Evolutionary conservation across 2,113 vertebrate genomes (phyloP).

Genomic region (Spilogale gracilis): DNA sequence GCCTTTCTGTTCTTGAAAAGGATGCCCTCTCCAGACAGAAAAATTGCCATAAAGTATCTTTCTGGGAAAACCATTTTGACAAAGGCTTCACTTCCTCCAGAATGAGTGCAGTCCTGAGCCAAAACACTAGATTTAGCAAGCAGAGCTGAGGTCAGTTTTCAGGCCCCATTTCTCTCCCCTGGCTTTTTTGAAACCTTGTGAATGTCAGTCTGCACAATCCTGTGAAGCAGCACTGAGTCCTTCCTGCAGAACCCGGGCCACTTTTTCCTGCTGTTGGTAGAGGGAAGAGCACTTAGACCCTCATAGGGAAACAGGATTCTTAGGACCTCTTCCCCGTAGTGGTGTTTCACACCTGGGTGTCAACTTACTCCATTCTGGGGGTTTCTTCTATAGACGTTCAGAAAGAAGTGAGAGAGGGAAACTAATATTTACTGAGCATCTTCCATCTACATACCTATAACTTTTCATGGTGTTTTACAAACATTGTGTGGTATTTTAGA

Average conservation of each 20-base stretch:
- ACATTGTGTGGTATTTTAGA: background rate
- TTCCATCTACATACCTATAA: background rate
- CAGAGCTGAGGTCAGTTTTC: background rate
- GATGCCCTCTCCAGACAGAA: background rate
- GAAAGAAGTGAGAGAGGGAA: background rate
- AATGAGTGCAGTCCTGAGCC: background rate
- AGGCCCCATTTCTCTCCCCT: background rate
- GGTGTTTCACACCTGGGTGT: background rate
- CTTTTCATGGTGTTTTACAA: background rate
- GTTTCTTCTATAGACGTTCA: background rate
- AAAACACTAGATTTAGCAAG: background rate
- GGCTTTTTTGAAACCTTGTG: background rate
- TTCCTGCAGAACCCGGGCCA: background rate
- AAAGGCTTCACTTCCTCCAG: background rate
- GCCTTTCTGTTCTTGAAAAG: background rate
- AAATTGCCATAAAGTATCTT: background rate
- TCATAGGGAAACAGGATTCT: background rate
- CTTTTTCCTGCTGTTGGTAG: background rate
- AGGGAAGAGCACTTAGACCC: background rate
- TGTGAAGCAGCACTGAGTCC: background rate
- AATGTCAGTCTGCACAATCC: background rate
- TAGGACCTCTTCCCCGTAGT: background rate
- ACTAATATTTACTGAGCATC: background rate
- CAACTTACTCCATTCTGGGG: background rate
- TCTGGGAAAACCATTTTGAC: background rate